Conservation (phyloP, 2,797 vertebrate species). For the Poeciliopsis gracilis region DNA sequence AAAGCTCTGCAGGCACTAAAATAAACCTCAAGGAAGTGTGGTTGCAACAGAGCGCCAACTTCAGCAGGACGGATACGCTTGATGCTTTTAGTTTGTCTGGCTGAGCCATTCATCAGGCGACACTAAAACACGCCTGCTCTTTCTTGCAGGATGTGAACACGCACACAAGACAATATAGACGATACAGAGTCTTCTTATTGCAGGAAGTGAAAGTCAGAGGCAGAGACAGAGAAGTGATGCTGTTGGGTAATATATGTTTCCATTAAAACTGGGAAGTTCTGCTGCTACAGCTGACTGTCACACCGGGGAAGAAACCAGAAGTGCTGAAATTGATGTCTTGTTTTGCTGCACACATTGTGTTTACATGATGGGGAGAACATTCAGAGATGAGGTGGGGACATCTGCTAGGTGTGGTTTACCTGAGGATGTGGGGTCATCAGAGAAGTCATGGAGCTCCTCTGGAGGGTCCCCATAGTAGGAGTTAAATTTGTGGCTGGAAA, state of each 20-base stretch:
- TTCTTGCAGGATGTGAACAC: background rate
- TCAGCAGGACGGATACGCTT: conserved; percentile 42
- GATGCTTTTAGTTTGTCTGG: background rate
- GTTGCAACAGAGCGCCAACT: conserved; percentile 37
- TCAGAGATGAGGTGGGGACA: background rate
- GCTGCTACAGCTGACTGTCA: conserved; percentile 35
- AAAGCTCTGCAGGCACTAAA: conserved; percentile 23
- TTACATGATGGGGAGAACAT: background rate
- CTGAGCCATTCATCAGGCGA: background rate
- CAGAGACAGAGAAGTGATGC: conserved; percentile 66
- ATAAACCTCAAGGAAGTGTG: conserved; percentile 42
- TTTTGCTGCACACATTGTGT: background rate
- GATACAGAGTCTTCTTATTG: background rate
- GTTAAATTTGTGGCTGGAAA: conserved; percentile 99
- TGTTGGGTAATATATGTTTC: conserved; percentile 47
- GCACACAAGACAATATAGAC: background rate
- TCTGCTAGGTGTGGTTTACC: conserved; percentile 76
- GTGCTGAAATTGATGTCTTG: background rate
- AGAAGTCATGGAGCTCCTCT: conserved; percentile 97
- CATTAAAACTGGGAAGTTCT: conserved; percentile 34
- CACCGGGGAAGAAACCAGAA: background rate
- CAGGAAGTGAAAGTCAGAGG: conserved; percentile 64
- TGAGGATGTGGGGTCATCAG: conserved; percentile 98
- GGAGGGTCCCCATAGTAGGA: conserved; percentile 99
- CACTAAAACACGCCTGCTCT: background rate